Evolutionary conservation across 2,797 vertebrate genomes (phyloP).

Genomic region (Arctocebus calabarensis): DNA sequence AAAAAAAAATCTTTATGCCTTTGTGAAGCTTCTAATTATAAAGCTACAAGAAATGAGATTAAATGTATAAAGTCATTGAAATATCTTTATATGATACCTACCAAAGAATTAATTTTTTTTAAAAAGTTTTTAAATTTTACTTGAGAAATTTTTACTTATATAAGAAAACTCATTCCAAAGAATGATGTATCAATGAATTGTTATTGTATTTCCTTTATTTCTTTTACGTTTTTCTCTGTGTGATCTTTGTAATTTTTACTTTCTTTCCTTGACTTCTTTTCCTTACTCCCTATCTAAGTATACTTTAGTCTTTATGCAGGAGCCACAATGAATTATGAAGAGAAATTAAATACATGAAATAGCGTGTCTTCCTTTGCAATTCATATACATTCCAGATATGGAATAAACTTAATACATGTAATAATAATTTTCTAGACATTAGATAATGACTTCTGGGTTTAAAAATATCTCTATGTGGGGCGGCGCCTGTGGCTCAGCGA

Average conservation of each 20-base stretch:
- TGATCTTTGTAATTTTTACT: constrained; percentile 22
- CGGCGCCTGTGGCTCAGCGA: no score
- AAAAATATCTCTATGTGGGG: no score
- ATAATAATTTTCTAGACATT: constrained; percentile 38
- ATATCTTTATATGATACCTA: constrained; percentile 26
- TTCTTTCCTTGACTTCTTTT: constrained; percentile 19
- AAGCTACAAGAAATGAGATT: neutral
- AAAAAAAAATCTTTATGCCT: neutral
- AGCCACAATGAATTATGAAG: neutral
- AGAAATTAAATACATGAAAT: neutral
- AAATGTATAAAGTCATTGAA: neutral
- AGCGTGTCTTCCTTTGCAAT: constrained; percentile 28
- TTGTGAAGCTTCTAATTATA: neutral
- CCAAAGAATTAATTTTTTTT: neutral
- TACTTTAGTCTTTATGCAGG: constrained; percentile 45
- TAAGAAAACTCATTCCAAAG: neutral
- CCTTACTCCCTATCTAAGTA: neutral
- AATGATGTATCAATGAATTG: neutral
- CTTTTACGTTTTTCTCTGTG: neutral
- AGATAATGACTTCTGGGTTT: constrained; percentile 1
- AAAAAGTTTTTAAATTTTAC: constrained; percentile 12
- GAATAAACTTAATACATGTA: constrained; percentile 25
- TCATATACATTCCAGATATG: constrained; percentile 4
- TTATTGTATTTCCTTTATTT: neutral
- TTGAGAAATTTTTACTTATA: neutral